Percentiles rank a stretch among this genome's conserved stretches.
Evolutionary conservation across 2,113 vertebrate species (phyloP).

Genomic region (Pelmatolapia mariae): DNA sequence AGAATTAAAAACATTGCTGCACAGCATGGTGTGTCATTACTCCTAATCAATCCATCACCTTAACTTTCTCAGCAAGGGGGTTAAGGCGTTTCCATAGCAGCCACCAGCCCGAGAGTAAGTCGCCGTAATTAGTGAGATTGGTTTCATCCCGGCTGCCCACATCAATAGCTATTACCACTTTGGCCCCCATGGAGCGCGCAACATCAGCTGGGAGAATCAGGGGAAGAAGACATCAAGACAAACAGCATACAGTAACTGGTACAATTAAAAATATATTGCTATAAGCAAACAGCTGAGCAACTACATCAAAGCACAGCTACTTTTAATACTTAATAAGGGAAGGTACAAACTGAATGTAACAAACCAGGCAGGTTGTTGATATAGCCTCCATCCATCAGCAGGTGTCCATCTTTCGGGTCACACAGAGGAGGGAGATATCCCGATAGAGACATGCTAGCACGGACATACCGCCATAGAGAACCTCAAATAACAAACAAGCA

Average conservation of each 20-base stretch:
- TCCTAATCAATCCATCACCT: constrained; percentile 72
- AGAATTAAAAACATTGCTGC: background rate
- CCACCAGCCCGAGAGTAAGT: constrained; percentile 94
- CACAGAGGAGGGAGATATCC: constrained; percentile 94
- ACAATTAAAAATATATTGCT: background rate
- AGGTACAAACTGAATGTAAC: background rate
- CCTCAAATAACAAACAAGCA: constrained; percentile 60
- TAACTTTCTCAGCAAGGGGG: constrained; percentile 86
- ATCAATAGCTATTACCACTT: constrained; percentile 94
- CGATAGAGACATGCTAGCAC: constrained; percentile 94
- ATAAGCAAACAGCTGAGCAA: background rate
- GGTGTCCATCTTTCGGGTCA: constrained; percentile 93
- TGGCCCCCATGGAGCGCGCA: constrained; percentile 90
- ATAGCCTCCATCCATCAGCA: constrained; percentile 95
- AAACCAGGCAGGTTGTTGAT: constrained; percentile 95
- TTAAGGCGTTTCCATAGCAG: constrained; percentile 96
- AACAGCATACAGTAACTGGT: background rate
- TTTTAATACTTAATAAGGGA: background rate
- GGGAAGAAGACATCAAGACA: too few relatives aligned
- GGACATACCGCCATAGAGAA: constrained; percentile 89
- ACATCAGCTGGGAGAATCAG: constrained; percentile 80
- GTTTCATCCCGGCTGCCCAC: constrained; percentile 94
- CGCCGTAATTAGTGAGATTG: constrained; percentile 94
- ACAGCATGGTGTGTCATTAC: background rate
- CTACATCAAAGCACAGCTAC: background rate